phyloP scores from a whole-genome alignment of 1,140 invertebrate species.

The Chrysomallon squamiferum region DNA sequence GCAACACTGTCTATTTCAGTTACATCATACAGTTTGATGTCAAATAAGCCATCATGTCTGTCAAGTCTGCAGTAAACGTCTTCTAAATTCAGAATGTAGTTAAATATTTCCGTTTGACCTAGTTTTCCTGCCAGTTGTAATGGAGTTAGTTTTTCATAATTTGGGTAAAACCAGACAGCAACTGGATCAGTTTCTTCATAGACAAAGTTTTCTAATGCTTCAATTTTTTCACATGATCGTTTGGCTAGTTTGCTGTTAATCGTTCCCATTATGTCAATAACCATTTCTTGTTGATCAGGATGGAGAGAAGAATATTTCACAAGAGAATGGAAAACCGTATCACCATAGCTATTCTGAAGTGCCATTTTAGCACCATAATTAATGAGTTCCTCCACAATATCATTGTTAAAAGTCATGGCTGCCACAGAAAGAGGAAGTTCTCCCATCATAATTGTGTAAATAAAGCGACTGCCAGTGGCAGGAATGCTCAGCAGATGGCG shows the following conservation, averaged over 20 bases:
- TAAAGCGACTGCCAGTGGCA: conserved; percentile 34
- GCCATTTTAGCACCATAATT: conserved; percentile 22
- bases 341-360: conserved; percentile 25
- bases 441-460: conserved; percentile 47
- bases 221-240: background rate
- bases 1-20: conserved; percentile 39
- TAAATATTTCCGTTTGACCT: background rate
- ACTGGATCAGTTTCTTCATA: background rate
- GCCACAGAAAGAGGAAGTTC: conserved; percentile 41
- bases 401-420: conserved; percentile 30
- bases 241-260: conserved; percentile 11
- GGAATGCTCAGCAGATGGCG: conserved; percentile 14
- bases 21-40: conserved; percentile 35
- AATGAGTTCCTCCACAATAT: conserved; percentile 31
- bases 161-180: background rate
- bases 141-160: background rate
- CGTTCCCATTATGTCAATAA: conserved; percentile 24
- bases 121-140: background rate
- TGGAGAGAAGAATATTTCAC: conserved; percentile 36
- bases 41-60: conserved; percentile 39
- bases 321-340: conserved; percentile 41
- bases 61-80: conserved; percentile 35
- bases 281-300: conserved; percentile 28
- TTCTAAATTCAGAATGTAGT: background rate
- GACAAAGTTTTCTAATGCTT: background rate